A percentile compares a stretch with the other conserved stretches of the same genome.
Conservation (phyloP, 2,797 vertebrate species). For the Vireo griseus region DNA sequence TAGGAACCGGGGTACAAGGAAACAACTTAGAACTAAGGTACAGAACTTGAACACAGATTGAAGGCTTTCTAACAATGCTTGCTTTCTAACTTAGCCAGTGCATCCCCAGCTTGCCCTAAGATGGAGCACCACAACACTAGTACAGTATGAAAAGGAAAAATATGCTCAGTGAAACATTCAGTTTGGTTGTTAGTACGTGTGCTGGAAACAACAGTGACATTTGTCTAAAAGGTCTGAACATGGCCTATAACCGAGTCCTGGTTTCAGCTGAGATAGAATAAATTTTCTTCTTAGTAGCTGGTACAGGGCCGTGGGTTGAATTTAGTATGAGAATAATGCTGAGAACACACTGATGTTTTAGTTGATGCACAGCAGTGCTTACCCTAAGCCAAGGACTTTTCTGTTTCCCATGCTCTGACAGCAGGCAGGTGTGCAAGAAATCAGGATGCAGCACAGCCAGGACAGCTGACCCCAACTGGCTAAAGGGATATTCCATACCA, state of each 20-base stretch:
- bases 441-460: not conserved
- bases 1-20: no score
- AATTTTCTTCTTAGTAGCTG: not conserved
- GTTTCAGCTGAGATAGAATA: not conserved
- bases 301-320: not conserved
- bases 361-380: not conserved
- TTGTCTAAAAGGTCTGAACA: not conserved
- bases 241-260: fast-evolving
- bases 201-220: not conserved
- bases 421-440: not conserved
- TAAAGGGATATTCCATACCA: not conserved
- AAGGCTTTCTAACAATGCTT: no score
- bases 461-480: not conserved
- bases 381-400: not conserved
- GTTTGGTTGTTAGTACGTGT: fast-evolving
- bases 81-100: no score
- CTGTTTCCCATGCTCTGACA: not conserved
- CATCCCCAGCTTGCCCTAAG: no score
- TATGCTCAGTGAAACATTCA: not conserved
- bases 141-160: not conserved
- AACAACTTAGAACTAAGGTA: no score
- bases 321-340: not conserved
- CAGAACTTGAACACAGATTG: no score
- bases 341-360: not conserved
- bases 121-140: no score